These are phyloP conservation scores for Himalopsyche tibetana DNA, from an alignment of 2,888 invertebrate species.

Conservation along the genomic window DNA sequence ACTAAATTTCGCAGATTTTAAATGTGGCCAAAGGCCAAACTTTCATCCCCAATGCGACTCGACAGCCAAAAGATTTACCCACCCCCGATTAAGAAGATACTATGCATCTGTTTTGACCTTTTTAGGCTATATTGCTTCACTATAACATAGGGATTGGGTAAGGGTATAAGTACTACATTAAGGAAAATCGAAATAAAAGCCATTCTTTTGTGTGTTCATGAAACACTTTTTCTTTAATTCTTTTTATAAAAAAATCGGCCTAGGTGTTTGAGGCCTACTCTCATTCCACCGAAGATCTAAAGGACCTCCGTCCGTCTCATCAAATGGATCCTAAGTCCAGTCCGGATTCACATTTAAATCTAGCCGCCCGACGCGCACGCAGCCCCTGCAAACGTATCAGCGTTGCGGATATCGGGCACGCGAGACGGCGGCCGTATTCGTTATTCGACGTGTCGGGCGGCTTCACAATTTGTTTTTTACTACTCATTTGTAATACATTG, in stretches of 20 bases:
- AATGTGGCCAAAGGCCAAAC: no score
- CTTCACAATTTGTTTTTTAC: conserved; percentile 41
- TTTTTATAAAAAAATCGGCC: conserved; percentile 63
- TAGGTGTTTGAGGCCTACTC: conserved; percentile 57
- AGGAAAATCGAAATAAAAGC: conserved; percentile 51
- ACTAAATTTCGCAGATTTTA: no score
- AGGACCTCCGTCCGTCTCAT: conserved; percentile 22
- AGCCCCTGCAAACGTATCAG: no score
- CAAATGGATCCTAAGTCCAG: conserved; percentile 34
- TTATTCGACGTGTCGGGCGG: background rate
- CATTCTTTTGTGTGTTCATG: conserved; percentile 62
- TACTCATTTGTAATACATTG: conserved; percentile 31
- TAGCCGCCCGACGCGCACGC: conserved; percentile 13
- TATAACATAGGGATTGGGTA: no score
- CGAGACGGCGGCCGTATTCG: background rate
- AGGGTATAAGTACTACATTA: no score
- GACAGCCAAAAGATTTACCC: no score
- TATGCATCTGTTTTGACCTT: no score
- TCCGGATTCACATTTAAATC: conserved; percentile 40
- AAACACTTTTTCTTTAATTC: conserved; percentile 64
- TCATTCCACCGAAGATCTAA: conserved; percentile 49
- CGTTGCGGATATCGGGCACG: background rate
- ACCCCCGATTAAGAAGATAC: no score
- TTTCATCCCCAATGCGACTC: no score
- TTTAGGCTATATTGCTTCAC: no score